Evolutionary conservation across 2,797 vertebrate species (phyloP), one percentile per base, ranked within the genome.

Genomic region (Bradypodion ventrale): DNA sequence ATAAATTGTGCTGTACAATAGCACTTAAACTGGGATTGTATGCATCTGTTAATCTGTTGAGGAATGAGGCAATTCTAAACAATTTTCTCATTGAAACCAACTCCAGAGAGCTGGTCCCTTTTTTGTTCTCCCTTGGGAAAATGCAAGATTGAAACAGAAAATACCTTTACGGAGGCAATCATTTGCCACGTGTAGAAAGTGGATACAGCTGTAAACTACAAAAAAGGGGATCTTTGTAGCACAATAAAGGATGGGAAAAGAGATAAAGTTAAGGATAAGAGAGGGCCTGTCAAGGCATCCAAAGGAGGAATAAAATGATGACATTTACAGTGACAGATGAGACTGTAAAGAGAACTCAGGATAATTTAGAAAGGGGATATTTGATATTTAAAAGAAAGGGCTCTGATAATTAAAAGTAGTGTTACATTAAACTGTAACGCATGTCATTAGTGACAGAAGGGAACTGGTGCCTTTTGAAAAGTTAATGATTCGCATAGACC

Each of bases 31-130:
- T 74, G 91, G 97, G 97, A 98, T 98, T 99, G 98, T 98, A 97
- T 98, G 98, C 97, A 97, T 97, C 97, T 95, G 96, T 98, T 99
- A 99, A 99, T 99, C 98, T 99, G 97, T 97, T 96, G 97, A 98
- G 98, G 98, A 99, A 99, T 98, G 98, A 98, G 98, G 98, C 98
- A 97, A 98, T 98, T 99, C 98, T 96, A 97, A 97, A 98, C 97
- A 97, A 97, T 99, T 98, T 98, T 98, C 98, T 98, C 98, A 97
- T 97, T 97, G 97, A 98, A 98, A 98, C 97, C 97, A 98, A 98
- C 96, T 98, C 98, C 97, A 97, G 96, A 96, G 96, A 97, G 96
- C 97, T 96, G 95, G 96, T 97, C 95, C 96, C 96, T 97, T 97
- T 96, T 97, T 96, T 97, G 96, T 98, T 96, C 97, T 95, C 97